Evolutionary conservation across 2,797 vertebrate species (phyloP).

Genomic region (Sebastes elongatus): DNA sequence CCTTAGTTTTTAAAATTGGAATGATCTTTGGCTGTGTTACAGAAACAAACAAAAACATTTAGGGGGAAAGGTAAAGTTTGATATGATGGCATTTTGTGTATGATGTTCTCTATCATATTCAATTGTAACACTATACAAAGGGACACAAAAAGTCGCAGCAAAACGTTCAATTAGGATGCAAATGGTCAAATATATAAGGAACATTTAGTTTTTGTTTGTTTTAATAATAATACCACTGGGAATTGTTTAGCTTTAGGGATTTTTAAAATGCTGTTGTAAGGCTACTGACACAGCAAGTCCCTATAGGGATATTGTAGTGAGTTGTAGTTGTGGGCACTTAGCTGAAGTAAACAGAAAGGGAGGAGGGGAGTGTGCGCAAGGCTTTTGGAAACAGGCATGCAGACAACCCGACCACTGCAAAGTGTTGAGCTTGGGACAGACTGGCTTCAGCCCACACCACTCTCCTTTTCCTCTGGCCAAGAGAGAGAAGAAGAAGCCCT

Average conservation of each 20-base stretch:
- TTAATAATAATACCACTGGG: not conserved
- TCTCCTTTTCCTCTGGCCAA: conserved; percentile 42
- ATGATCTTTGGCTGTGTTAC: not conserved
- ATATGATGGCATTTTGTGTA: not conserved
- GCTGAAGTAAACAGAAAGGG: conserved; percentile 66
- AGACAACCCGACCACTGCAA: conserved; percentile 67
- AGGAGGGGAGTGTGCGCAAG: conserved; percentile 67
- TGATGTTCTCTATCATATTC: not conserved
- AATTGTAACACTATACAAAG: not conserved
- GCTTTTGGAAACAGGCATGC: conserved; percentile 58
- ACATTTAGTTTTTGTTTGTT: not conserved
- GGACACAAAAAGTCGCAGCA: not conserved
- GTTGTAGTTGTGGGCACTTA: conserved; percentile 44
- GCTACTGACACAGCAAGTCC: not conserved
- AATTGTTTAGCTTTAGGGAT: not conserved
- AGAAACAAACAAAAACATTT: not conserved
- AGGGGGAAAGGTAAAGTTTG: not conserved
- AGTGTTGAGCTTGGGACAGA: conserved; percentile 67
- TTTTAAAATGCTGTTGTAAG: not conserved
- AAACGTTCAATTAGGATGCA: not conserved
- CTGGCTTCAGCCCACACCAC: conserved; percentile 60
- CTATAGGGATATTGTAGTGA: conserved; percentile 3
- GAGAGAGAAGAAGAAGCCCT: conserved; percentile 52
- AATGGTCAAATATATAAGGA: not conserved
- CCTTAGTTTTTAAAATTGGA: not conserved